Percentiles rank a stretch among this genome's conserved stretches.
Conservation (phyloP, 2,113 vertebrate genomes). For the Cyanoliseus patagonus region DNA sequence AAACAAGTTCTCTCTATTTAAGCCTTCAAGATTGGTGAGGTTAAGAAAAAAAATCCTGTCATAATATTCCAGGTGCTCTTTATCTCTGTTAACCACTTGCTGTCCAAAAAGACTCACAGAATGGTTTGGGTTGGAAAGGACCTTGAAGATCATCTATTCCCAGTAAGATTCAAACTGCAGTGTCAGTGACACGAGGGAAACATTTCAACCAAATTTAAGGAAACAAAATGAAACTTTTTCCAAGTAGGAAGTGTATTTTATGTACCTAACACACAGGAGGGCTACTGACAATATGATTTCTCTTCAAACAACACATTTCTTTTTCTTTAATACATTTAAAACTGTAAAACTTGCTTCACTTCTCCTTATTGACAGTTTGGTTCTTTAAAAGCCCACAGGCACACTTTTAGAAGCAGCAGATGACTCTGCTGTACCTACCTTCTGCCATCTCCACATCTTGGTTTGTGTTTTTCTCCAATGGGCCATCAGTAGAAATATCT, state of each 20-base stretch:
- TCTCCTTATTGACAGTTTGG: not conserved
- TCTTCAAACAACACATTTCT: not conserved
- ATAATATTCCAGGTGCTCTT: not conserved
- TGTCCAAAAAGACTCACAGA: not conserved
- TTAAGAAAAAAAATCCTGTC: not conserved
- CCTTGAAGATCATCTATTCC: not conserved
- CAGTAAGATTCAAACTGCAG: not conserved
- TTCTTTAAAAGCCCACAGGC: not conserved
- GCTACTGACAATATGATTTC: not conserved
- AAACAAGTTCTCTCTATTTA: not conserved
- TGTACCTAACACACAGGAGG: not conserved
- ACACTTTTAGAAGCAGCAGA: not conserved
- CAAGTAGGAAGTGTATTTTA: not conserved
- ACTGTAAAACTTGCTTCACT: not conserved
- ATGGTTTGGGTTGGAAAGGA: not conserved
- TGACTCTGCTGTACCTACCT: constrained; percentile 33
- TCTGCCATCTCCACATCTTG: constrained; percentile 74
- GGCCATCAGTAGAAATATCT: constrained; percentile 52
- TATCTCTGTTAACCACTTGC: not conserved
- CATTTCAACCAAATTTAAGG: not conserved
- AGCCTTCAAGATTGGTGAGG: not conserved
- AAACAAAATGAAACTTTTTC: not conserved
- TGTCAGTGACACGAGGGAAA: not conserved
- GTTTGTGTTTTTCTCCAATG: constrained; percentile 60
- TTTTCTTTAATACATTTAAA: not conserved